phyloP scores from a whole-genome alignment of 2,113 vertebrate species.

The Aix galericulata region DNA sequence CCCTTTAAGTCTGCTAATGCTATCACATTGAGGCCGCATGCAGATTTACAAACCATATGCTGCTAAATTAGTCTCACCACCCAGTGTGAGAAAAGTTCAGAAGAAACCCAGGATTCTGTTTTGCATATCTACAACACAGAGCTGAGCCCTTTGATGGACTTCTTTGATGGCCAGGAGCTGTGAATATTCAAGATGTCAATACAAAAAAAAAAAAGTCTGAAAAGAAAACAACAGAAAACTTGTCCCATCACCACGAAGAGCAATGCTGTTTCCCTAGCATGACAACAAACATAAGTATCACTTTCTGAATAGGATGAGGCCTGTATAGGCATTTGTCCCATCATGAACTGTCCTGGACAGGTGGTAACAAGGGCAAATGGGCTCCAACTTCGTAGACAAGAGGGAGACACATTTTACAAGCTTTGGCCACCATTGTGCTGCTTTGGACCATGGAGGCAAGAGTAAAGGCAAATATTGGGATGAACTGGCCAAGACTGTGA shows the following conservation, averaged over 20 bases:
- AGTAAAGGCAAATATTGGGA: background rate
- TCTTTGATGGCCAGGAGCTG: constrained; percentile 1
- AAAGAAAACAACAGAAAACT: background rate
- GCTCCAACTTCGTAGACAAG: background rate
- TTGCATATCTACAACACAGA: background rate
- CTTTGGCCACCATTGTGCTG: background rate
- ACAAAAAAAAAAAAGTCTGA: background rate
- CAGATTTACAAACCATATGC: background rate
- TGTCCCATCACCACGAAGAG: background rate
- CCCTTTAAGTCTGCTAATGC: background rate
- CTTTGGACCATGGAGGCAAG: background rate
- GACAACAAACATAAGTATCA: background rate
- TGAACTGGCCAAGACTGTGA: background rate
- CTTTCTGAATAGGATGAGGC: background rate
- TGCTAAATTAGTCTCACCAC: background rate
- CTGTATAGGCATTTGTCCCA: background rate
- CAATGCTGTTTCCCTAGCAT: background rate
- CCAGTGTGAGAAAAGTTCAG: background rate
- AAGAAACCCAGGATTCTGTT: background rate
- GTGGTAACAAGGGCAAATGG: background rate
- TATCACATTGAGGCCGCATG: background rate
- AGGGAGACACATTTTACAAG: background rate
- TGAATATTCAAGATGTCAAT: background rate
- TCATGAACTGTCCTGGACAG: background rate
- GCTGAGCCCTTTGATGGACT: background rate